Base-by-base conservation (phyloP, 2,888 invertebrate genomes). In the Spodoptera picta region DNA sequence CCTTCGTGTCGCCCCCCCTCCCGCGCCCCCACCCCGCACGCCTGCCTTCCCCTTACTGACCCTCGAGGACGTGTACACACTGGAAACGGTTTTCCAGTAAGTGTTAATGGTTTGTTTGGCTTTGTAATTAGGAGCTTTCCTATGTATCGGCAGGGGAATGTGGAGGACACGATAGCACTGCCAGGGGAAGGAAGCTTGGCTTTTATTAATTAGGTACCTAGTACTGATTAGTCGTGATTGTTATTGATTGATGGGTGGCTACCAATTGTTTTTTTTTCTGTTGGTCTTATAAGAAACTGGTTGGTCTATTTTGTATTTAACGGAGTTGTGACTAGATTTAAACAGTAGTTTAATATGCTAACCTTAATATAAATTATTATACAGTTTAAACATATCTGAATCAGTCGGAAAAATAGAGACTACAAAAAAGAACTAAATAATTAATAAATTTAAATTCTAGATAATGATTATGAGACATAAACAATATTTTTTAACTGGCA, bases 51-150 rank as follows among this genome's bases (percentile, higher is more conserved):
- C 69, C 69, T 61, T 53, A 14, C 60, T 73, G 80, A 76, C 73
- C 83, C 74, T 78, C 65, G 69, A 74, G 60, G 63, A 62, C 71
- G 56, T 75, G 80, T 73, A 82, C 83, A 81, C 81, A 82, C 68
- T 75, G 74, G 64, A 73, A 69, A 75, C 75, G 68, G 71, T 72
- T 77, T 73, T 69, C 66, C 75, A 65, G 77, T 79, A 77, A 82
- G 80, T 80, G 83, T 83, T 82, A 82, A 82, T 85, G 85, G 84
- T 84, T 82, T 90, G 88, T 89, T 90, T 90, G 89, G 79, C 76
- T 86, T 84, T 79, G 86, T 89, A 89, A 90, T 90, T 89, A 87
- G 84, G 78, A 74, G 69, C 69, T 60, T 77, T 75, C 70, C 74
- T 71, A 57, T 58, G 73, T 76, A 65, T 76, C 53, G 43, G 36